Conservation (phyloP, 2,797 vertebrate species). For the Sebastes taczanowskii region DNA sequence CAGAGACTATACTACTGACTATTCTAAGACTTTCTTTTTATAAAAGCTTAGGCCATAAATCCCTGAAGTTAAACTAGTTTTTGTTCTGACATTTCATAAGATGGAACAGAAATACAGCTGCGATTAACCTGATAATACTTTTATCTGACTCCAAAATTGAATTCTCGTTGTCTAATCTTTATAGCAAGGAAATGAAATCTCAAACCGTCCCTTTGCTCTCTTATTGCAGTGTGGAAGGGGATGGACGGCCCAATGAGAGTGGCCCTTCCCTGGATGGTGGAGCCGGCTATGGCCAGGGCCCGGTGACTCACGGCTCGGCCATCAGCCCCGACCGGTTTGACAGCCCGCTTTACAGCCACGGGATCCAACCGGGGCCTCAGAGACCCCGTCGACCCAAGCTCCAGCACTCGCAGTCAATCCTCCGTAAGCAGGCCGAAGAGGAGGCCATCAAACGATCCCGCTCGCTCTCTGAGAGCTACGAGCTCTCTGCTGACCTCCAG, state of each 20-base stretch:
- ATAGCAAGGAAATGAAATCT: neutral
- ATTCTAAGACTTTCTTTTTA: neutral
- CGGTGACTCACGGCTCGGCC: conserved; percentile 89
- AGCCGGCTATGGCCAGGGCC: conserved; percentile 87
- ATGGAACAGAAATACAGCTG: neutral
- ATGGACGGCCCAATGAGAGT: conserved; percentile 89
- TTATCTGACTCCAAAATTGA: neutral
- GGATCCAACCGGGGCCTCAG: conserved; percentile 88
- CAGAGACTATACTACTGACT: neutral
- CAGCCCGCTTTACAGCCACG: conserved; percentile 85
- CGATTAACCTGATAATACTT: conserved; percentile 7
- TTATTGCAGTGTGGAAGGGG: conserved; percentile 91
- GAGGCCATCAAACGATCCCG: conserved; percentile 97
- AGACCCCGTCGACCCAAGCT: conserved; percentile 91
- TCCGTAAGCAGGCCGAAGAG: conserved; percentile 97
- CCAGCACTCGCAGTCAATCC: conserved; percentile 95
- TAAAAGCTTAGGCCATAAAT: neutral
- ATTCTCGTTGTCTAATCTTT: neutral
- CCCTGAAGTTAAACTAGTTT: conserved; percentile 1
- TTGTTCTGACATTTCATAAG: neutral
- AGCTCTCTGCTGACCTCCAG: conserved; percentile 98
- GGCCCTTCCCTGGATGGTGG: conserved; percentile 88
- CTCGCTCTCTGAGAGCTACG: conserved; percentile 98
- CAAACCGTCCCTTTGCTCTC: conserved; percentile 4
- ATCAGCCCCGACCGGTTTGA: conserved; percentile 93